Evolutionary conservation across 2,888 invertebrate genomes (phyloP).

Genomic region (Ochropacha duplaris): DNA sequence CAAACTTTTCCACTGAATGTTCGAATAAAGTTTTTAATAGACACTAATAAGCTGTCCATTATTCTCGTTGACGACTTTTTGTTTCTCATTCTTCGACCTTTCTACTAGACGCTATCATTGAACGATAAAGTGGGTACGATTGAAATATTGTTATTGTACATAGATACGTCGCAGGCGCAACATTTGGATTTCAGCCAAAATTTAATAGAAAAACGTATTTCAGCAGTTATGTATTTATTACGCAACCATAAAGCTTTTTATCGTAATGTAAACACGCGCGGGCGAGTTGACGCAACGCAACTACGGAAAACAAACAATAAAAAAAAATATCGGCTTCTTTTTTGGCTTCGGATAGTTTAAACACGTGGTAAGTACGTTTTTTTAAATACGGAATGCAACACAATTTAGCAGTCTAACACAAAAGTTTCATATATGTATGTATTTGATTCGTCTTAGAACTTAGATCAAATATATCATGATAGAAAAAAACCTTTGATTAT

Average conservation of each 20-base stretch:
- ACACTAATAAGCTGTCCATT: background rate
- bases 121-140: conserved; percentile 12
- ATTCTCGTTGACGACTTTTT: background rate
- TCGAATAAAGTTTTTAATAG: background rate
- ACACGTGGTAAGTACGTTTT: background rate
- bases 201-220: conserved; percentile 22
- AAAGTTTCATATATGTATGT: no score
- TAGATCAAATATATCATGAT: no score
- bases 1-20: background rate
- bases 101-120: conserved; percentile 10
- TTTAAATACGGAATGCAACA: background rate
- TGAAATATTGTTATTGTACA: background rate
- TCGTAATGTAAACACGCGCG: background rate
- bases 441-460: no score
- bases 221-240: conserved; percentile 4
- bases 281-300: background rate
- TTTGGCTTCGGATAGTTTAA: background rate
- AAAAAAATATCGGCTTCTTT: background rate
- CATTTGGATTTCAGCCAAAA: conserved; percentile 42
- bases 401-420: background rate
- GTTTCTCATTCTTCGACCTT: conserved; percentile 28
- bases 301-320: background rate
- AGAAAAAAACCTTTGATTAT: no score
- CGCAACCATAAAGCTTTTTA: background rate
- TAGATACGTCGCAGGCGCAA: conserved; percentile 18